Base-by-base conservation (phyloP, 2,888 invertebrate species). In the Tachina lurida region DNA sequence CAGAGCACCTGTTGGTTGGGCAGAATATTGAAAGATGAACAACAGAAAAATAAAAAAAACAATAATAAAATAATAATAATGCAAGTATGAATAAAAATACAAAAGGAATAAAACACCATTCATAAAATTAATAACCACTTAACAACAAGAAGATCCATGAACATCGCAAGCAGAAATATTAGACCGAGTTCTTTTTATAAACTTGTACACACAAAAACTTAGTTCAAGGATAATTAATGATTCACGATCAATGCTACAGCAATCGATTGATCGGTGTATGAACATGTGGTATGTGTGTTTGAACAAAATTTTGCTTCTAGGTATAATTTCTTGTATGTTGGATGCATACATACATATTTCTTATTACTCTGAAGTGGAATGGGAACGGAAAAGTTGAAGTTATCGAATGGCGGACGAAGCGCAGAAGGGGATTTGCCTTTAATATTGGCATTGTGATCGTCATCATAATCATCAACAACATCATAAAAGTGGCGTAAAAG, bases 171-270 rank as follows among this genome's bases (percentile, higher is more conserved):
- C n/a, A 41, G 75, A 63, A 68, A 63, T 75, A 63, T 78, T 78
- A 77, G 58, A 70, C 74, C 31, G 67, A 76, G 78, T 62, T 74
- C 47, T 52, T 63, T 45, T 54, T 22, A 60, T 62, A 71, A 49
- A 41, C 68, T 54, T 19, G n/a, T 43, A 63, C 47, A 15, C 2
- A 49, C 41, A 70, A 22, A 62, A 39, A 62, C 63, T 60, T 88
- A 88, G 84, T 89, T 89, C 45, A 83, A 80, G 88, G 87, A 89
- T 90, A 89, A 91, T 91, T 91, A 91, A 91, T 91, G 91, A 88
- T 89, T 88, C 87, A 87, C 90, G 89, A 91, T 91, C 90, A 89
- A 89, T 91, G 89, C 89, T 84, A 63, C 75, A 83, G 52, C 84
- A 70, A 87, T 86, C 86, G 88, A 88, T 87, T 84, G 87, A 87